A percentile compares a stretch with the other conserved stretches of the same genome.
Conservation (phyloP, 2,797 vertebrate genomes). For the Acipenser transmontanus region DNA sequence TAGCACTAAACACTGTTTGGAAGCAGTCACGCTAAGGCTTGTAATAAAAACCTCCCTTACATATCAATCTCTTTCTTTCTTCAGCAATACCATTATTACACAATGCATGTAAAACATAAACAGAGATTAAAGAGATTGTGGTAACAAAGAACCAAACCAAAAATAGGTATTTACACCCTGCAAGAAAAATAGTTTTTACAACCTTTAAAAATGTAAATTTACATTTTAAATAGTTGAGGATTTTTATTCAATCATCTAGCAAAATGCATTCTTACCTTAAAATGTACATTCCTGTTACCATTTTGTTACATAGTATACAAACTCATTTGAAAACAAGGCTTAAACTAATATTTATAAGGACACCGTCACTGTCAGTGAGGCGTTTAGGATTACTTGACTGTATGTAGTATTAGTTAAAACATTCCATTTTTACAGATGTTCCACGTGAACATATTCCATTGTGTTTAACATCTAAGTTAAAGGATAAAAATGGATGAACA, state of each 20-base stretch:
- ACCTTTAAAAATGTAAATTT: conserved; percentile 38
- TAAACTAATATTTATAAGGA: conserved; percentile 45
- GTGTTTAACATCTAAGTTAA: conserved; percentile 3
- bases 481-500: conserved; percentile 37
- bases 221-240: conserved; percentile 23
- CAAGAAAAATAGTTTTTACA: conserved; percentile 24
- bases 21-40: conserved; percentile 19
- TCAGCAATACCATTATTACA: conserved; percentile 16
- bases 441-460: conserved; percentile 37
- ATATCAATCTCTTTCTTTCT: conserved; percentile 11
- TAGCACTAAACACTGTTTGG: conserved; percentile 6
- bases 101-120: conserved; percentile 18
- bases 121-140: conserved; percentile 10
- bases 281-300: conserved; percentile 44
- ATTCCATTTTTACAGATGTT: conserved; percentile 45
- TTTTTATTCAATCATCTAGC: conserved; percentile 42
- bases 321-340: conserved; percentile 47
- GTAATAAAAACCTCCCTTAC: conserved; percentile 21
- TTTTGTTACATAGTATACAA: conserved; percentile 58
- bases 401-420: conserved; percentile 46
- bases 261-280: conserved; percentile 43
- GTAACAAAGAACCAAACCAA: conserved; percentile 18
- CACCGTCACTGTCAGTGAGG: conserved; percentile 37
- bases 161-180: conserved; percentile 39
- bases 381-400: conserved; percentile 35